These are phyloP conservation scores for Chiloscyllium plagiosum DNA, from an alignment of 2,113 vertebrate species.

Conservation along the genomic window DNA sequence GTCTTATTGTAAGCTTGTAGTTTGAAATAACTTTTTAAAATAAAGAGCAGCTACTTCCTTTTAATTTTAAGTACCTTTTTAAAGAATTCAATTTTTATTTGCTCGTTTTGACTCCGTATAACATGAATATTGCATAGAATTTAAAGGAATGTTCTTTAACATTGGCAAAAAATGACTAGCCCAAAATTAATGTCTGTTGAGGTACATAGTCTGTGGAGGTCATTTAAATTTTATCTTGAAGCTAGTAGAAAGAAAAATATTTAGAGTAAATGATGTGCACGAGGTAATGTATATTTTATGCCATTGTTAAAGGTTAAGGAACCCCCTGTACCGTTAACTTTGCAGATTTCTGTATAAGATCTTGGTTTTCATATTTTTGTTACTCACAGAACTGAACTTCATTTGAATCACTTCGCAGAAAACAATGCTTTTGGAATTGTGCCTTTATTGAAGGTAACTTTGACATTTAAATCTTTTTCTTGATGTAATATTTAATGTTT, in stretches of 20 bases:
- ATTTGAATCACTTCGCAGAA: constrained; percentile 89
- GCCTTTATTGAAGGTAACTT: constrained; percentile 73
- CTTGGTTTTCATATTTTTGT: constrained; percentile 31
- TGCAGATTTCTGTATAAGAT: background rate
- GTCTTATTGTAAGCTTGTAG: background rate
- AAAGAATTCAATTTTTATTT: background rate
- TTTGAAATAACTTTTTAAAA: background rate
- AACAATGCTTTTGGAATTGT: constrained; percentile 82
- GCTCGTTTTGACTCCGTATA: background rate
- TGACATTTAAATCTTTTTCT: background rate
- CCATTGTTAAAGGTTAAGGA: background rate
- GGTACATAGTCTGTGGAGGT: background rate
- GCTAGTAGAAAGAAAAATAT: background rate
- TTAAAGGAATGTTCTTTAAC: background rate
- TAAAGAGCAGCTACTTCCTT: background rate
- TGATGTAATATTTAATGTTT: background rate
- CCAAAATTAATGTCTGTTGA: background rate
- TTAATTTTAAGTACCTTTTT: background rate
- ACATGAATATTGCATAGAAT: background rate
- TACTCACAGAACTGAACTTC: constrained; percentile 79
- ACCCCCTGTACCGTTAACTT: background rate
- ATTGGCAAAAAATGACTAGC: background rate
- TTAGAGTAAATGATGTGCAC: background rate
- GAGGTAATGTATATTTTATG: background rate
- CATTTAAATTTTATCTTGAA: background rate